These are phyloP conservation scores for Yponomeuta evonymella DNA, from an alignment of 2,888 invertebrate genomes.

Conservation along the genomic window DNA sequence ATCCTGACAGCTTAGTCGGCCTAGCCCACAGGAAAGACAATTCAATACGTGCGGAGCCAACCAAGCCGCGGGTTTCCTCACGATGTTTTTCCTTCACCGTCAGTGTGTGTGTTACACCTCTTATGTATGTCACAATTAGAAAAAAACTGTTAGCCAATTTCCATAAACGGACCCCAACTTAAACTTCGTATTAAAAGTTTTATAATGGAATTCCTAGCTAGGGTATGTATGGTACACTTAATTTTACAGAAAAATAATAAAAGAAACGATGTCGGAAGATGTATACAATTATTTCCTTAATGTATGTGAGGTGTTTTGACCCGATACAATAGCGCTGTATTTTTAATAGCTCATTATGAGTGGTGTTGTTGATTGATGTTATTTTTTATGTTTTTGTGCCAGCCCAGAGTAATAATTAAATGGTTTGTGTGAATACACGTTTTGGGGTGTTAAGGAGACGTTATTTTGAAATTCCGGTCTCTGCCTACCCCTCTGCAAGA, in stretches of 20 bases:
- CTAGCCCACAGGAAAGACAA: too few relatives aligned
- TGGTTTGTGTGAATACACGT: conserved; percentile 21
- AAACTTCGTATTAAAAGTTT: too few relatives aligned
- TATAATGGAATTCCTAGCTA: too few relatives aligned
- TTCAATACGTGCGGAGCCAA: too few relatives aligned
- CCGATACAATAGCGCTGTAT: conserved; percentile 5
- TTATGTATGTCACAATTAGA: too few relatives aligned
- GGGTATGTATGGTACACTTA: background rate
- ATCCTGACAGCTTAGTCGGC: too few relatives aligned
- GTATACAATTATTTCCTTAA: background rate
- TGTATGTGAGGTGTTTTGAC: background rate
- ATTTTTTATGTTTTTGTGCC: conserved; percentile 38
- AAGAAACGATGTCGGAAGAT: background rate
- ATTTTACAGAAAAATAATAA: background rate
- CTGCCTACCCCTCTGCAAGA: too few relatives aligned
- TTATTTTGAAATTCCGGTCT: background rate
- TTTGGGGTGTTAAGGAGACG: conserved; percentile 5
- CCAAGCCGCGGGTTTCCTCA: too few relatives aligned
- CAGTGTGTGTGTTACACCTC: too few relatives aligned
- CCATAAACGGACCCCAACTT: too few relatives aligned
- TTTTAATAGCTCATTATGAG: background rate
- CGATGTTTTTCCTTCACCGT: too few relatives aligned
- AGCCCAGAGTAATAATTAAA: conserved; percentile 51
- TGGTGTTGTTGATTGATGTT: conserved; percentile 48
- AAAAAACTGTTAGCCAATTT: too few relatives aligned